Conservation (phyloP, 1,140 invertebrate genomes). For the Tribolium madens region DNA sequence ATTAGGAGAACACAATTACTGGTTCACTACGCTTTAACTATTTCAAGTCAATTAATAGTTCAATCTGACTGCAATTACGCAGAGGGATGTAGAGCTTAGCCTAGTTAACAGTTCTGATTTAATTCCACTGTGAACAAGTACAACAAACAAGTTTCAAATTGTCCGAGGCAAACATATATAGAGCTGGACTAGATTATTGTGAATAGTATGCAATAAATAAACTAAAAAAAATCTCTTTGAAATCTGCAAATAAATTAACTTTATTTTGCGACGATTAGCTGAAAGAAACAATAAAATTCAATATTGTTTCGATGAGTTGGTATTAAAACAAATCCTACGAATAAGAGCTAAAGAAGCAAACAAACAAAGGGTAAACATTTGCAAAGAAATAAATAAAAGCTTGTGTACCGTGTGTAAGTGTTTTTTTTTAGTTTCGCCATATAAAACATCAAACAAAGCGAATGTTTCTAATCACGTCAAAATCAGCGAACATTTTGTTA, state of each 20-base stretch:
- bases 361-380: neutral
- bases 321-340: conserved; percentile 21
- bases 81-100: conserved; percentile 41
- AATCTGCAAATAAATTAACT: neutral
- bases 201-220: neutral
- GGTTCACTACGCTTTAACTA: conserved; percentile 37
- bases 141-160: conserved; percentile 41
- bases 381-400: too few relatives aligned
- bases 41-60: conserved; percentile 55
- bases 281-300: conserved; percentile 16
- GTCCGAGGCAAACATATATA: conserved; percentile 16
- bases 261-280: conserved; percentile 12
- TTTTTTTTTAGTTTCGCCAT: neutral
- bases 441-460: neutral
- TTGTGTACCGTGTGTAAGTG: neutral
- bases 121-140: conserved; percentile 41
- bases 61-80: conserved; percentile 53
- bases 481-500: neutral
- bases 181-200: neutral
- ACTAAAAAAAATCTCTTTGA: too few relatives aligned
- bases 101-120: conserved; percentile 53
- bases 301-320: conserved; percentile 20
- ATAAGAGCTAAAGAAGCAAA: neutral
- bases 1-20: conserved; percentile 45
- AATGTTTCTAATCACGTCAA: neutral